Conservation (phyloP, 2,113 vertebrate genomes). For the Symphodus melops region DNA sequence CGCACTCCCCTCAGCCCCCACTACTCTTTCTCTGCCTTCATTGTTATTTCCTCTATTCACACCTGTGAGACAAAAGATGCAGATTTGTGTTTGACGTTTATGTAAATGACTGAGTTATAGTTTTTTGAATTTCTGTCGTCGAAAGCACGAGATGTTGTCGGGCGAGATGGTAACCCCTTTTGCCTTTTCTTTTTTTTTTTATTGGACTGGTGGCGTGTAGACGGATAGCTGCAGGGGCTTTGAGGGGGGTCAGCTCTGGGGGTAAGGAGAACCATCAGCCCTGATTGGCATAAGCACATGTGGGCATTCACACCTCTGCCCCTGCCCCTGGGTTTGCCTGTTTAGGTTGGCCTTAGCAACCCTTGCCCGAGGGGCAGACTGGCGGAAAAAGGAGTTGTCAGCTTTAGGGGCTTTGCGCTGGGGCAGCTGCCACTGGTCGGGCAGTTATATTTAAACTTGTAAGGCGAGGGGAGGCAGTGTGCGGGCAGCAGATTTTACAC, state of each 20-base stretch:
- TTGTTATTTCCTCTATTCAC: constrained; percentile 12
- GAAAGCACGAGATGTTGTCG: not conserved
- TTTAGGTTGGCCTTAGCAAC: constrained; percentile 64
- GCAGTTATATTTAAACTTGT: constrained; percentile 82
- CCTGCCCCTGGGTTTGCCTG: constrained; percentile 53
- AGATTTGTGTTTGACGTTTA: not conserved
- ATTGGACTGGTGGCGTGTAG: constrained; percentile 67
- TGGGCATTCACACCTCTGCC: constrained; percentile 82
- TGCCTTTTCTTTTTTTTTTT: constrained; percentile 55
- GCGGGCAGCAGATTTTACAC: constrained; percentile 74
- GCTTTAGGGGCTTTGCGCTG: constrained; percentile 80
- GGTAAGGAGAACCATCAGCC: constrained; percentile 71
- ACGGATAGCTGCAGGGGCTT: constrained; percentile 68
- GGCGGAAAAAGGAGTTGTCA: constrained; percentile 77
- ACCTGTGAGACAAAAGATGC: not conserved
- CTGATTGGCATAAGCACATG: constrained; percentile 93
- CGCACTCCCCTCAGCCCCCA: constrained; percentile 37
- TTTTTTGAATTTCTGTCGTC: not conserved
- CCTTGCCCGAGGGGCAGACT: constrained; percentile 37
- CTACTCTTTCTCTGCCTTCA: constrained; percentile 30
- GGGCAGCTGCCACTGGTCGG: constrained; percentile 77
- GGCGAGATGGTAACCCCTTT: constrained; percentile 20
- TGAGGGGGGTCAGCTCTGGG: constrained; percentile 80
- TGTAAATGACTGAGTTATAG: not conserved
- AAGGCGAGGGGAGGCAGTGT: constrained; percentile 63